Evolutionary conservation across 2,113 vertebrate species (phyloP), one percentile per base, ranked within the genome.

Genomic region (Malurus cyaneus): DNA sequence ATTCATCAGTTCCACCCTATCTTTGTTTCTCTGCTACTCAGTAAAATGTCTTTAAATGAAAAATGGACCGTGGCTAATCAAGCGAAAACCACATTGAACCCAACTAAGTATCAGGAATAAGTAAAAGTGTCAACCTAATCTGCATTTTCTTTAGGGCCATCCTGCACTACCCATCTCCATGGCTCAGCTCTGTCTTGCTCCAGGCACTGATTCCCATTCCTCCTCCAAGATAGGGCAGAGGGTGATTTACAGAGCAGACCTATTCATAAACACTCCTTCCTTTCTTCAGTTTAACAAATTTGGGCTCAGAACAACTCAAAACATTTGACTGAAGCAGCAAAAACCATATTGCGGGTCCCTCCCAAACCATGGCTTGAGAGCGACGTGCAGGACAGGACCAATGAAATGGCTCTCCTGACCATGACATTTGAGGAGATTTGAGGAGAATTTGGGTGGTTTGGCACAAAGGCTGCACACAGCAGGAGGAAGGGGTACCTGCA

Each of bases 401-500:
- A 41, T n/a, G 59, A 65, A 64, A 88, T 1, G 0, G 1, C 36
- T 54, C 52, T 80, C 70, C 85, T 52, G 47, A 47, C 39, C 17
- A 15, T 4, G 18, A 26, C 4, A 9, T 5, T 5, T 50, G 50
- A 47, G 12, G 46, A 59, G n/a, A 28, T 53, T 71, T n/a, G 87
- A 60, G 66, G 50, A 82, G 78, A 84, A 86, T 76, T 67, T 53
- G 56, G 59, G 41, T 39, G 59, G 42, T 49, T 88, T 59, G 18
- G 70, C 32, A 19, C 34, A 13, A n/a, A 83, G 86, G 86, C 34
- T 69, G 47, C 61, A 36, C 50, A 23, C 16, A n/a, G 23, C 24
- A 66, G 39, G 67, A 65, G 57, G 59, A 81, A 39, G 66, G 92
- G 89, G 92, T 99, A 99, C 99, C 99, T 99, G 99, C 81, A 99